These are phyloP conservation scores for Malthinus seriepunctatus DNA, from an alignment of 2,888 invertebrate species.

Conservation along the genomic window DNA sequence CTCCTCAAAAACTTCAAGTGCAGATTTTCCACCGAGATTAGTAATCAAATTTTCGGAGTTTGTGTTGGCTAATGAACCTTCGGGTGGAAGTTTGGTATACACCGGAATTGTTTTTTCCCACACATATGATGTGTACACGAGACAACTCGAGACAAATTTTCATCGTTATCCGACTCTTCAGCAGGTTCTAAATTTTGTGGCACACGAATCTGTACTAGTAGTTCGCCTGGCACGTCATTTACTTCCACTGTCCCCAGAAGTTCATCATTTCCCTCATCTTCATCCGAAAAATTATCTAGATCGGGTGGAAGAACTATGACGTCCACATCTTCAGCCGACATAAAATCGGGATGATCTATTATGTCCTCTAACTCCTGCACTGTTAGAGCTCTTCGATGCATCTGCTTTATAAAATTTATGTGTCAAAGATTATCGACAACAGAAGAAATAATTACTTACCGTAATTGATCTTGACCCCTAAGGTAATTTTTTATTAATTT, in stretches of 20 bases:
- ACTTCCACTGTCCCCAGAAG: neutral
- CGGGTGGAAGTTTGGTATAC: too few relatives aligned
- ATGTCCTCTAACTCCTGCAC: neutral
- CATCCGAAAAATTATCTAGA: neutral
- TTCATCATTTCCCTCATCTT: neutral
- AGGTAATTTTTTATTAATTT: too few relatives aligned
- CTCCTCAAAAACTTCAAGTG: constrained; percentile 3
- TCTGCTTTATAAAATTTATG: too few relatives aligned
- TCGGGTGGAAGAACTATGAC: neutral
- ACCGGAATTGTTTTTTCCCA: too few relatives aligned
- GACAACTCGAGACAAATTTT: too few relatives aligned
- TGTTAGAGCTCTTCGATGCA: neutral
- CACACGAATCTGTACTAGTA: too few relatives aligned
- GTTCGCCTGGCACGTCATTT: constrained; percentile 1
- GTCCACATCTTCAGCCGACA: neutral
- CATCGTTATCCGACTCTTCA: neutral
- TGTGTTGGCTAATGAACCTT: too few relatives aligned
- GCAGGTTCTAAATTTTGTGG: neutral
- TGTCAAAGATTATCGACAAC: too few relatives aligned
- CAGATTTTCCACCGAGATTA: neutral
- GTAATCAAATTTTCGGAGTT: neutral
- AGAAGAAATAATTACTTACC: too few relatives aligned
- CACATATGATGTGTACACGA: too few relatives aligned
- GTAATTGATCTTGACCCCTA: too few relatives aligned
- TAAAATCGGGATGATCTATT: neutral